Base-by-base conservation (phyloP, 2,888 invertebrate genomes). In the Ormia ochracea region DNA sequence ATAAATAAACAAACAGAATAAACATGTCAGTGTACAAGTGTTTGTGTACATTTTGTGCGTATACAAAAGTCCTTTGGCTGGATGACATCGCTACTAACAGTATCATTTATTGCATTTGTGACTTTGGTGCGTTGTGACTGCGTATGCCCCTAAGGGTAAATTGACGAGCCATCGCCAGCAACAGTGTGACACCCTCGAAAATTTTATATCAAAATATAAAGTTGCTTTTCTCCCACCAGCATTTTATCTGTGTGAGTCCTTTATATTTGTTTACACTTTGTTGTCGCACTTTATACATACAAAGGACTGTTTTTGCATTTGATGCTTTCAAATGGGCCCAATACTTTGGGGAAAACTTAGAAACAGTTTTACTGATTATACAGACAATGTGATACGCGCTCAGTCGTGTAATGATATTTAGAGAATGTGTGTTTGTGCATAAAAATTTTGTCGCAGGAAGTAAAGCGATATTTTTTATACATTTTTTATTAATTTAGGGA, bases 321-420 rank as follows among this genome's bases (percentile, higher is more conserved):
- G 56, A 54, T 23, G 33, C 45, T 48, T 63, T 38, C 38, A 41
- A 48, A 56, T 41, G 61, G 43, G 23, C 7, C 26, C 4, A 59
- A 26, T 69, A 50, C 68, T 58, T 56, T 33, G 73, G 74, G 72
- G 63, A 48, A 58, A 41, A 52, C 56, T 61, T 48, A 38, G 14
- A 5, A 45, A 10, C 26, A n/a, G 17, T 36, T 38, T 33, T 6
- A 21, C 14, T 48, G 38, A 21, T 63, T 58, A 69, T 31, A 12
- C 78, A 63, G 10, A 43, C 78, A 69, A 78, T 78, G 43, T 52
- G 33, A 65, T 63, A 58, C 63, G 61, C 59, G 52, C 45, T 58
- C 52, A 59, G 23, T 41, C 65, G 58, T 74, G 43, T 54, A 52
- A 68, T 63, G 31, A 61, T 12, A 6, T 61, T 68, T 75, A 10